Evolutionary conservation across 2,888 invertebrate species (phyloP).

Genomic region (Trachelus tabidus): DNA sequence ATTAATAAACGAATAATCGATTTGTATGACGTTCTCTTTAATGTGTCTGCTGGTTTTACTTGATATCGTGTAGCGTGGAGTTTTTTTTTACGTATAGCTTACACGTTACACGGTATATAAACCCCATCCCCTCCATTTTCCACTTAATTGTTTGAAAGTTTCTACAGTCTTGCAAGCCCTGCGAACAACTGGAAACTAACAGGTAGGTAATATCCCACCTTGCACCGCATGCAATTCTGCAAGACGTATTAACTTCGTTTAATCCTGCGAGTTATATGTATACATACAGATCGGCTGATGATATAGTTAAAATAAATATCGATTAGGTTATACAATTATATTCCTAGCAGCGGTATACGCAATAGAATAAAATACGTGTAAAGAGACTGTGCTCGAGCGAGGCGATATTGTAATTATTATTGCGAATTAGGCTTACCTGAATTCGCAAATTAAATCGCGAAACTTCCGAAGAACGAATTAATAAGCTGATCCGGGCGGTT

Average conservation of each 20-base stretch:
- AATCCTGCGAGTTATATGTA: not conserved
- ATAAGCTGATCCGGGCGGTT: not conserved
- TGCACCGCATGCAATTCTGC: not conserved
- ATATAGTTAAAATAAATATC: not conserved
- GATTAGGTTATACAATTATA: not conserved
- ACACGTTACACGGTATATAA: not conserved
- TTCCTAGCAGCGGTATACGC: not conserved
- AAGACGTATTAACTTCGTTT: not conserved
- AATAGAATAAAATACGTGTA: not conserved
- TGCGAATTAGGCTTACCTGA: not conserved
- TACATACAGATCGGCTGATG: not conserved
- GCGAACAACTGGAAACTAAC: not conserved
- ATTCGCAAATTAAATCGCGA: not conserved
- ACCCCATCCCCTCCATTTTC: not conserved
- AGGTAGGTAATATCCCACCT: not conserved
- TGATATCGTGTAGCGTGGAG: not conserved
- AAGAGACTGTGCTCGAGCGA: not conserved
- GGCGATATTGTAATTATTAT: not conserved
- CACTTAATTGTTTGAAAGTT: not conserved
- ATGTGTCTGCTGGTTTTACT: not conserved
- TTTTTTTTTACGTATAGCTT: not conserved
- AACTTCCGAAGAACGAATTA: not conserved
- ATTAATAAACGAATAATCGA: conserved; percentile 52
- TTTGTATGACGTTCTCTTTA: conserved; percentile 30
- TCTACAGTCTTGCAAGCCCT: not conserved